Evolutionary conservation across 2,797 vertebrate genomes (phyloP).

Genomic region (Diglossa cyanea): DNA sequence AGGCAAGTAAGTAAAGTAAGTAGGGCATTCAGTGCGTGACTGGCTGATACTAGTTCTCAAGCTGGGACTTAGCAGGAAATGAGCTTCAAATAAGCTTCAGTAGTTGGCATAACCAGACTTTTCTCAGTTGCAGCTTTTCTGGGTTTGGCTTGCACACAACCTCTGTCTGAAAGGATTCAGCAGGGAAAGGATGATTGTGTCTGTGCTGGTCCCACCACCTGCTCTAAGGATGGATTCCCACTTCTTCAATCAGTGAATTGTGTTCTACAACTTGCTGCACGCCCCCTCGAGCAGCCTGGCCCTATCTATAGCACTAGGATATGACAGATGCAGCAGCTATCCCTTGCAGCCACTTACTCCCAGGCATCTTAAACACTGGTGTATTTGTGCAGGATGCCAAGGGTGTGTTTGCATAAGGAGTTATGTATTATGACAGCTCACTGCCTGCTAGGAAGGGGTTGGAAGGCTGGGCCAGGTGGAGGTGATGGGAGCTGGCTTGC

Average conservation of each 20-base stretch:
- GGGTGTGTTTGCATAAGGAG: background rate
- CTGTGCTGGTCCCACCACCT: background rate
- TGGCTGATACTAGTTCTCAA: background rate
- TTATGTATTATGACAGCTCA: conserved; percentile 20
- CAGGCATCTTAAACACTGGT: background rate
- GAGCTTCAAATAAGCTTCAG: background rate
- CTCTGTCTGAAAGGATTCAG: background rate
- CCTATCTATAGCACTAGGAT: background rate
- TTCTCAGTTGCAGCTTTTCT: background rate
- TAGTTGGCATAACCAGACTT: background rate
- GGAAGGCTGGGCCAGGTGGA: conserved; percentile 11
- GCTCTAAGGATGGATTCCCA: background rate
- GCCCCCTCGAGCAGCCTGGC: background rate
- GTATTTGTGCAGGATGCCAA: background rate
- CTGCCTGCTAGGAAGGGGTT: background rate
- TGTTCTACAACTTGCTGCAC: background rate
- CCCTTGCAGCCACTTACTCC: background rate
- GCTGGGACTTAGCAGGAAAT: background rate
- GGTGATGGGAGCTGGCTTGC: conserved; percentile 19
- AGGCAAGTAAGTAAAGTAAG: background rate
- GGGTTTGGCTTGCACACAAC: background rate
- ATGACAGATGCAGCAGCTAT: background rate
- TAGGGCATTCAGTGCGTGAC: background rate
- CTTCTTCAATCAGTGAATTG: background rate
- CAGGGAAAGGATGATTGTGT: background rate